phyloP scores from a whole-genome alignment of 2,113 vertebrate species.

The Thomomys bottae region DNA sequence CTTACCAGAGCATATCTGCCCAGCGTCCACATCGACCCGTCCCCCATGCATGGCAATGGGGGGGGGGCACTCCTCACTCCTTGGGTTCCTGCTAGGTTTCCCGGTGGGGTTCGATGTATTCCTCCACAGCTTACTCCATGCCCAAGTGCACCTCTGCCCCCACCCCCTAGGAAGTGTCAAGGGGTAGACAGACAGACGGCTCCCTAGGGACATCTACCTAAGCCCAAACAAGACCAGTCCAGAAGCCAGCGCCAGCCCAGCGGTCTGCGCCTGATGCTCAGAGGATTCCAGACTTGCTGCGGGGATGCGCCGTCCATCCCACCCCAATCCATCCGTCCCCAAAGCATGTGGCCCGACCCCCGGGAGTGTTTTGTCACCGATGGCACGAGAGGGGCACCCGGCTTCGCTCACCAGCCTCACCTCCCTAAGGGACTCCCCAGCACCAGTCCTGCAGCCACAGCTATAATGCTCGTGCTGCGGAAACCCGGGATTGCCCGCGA shows the following conservation, averaged over 20 bases:
- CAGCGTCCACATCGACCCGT: background rate
- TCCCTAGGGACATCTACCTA: slow-evolving; percentile 20
- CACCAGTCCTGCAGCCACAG: slow-evolving; percentile 55
- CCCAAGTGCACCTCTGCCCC: background rate
- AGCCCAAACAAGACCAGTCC: slow-evolving; percentile 36
- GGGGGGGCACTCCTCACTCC: background rate
- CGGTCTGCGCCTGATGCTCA: background rate
- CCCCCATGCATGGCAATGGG: background rate
- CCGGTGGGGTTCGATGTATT: background rate
- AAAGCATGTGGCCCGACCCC: background rate
- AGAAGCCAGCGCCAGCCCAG: slow-evolving; percentile 24
- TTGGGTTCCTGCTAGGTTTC: slow-evolving; percentile 3
- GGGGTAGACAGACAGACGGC: background rate
- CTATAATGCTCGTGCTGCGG: slow-evolving; percentile 57
- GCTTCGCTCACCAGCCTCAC: slow-evolving; percentile 59
- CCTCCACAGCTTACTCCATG: background rate
- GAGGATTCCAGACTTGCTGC: slow-evolving; percentile 9
- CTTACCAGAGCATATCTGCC: background rate
- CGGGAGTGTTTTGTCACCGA: background rate
- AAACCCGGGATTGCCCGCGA: slow-evolving; percentile 61
- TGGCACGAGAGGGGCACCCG: background rate
- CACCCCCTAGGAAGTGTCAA: background rate
- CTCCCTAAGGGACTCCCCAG: slow-evolving; percentile 66
- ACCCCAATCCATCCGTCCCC: background rate
- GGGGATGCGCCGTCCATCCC: background rate